Conservation (phyloP, 2,113 vertebrate genomes). For the Okapia johnstoni region DNA sequence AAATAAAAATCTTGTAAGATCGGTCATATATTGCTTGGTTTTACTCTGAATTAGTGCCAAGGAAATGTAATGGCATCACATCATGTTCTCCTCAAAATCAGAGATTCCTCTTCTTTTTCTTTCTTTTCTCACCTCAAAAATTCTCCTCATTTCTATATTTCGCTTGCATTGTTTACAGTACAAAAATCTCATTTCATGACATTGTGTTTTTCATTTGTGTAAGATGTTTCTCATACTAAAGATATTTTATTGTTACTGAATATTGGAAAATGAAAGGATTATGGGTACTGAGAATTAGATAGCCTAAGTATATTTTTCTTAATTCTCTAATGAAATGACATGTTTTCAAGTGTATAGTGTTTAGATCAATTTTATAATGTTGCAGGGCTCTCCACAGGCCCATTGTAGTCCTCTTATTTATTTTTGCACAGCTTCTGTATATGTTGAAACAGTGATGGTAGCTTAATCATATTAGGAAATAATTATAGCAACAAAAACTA, state of each 20-base stretch:
- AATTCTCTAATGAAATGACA: background rate
- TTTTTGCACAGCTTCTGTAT: background rate
- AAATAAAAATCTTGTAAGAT: background rate
- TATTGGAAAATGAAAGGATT: slow-evolving; percentile 13
- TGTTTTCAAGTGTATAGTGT: background rate
- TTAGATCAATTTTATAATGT: slow-evolving; percentile 18
- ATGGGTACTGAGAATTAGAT: background rate
- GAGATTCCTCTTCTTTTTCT: background rate
- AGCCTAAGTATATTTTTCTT: background rate
- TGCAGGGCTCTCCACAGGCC: background rate
- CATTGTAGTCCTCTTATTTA: background rate
- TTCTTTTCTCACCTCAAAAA: background rate
- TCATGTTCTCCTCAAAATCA: background rate
- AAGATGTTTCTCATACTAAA: slow-evolving; percentile 1
- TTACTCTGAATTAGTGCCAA: background rate
- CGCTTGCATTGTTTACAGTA: background rate
- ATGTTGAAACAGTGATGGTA: background rate
- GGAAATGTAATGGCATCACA: background rate
- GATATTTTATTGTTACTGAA: background rate
- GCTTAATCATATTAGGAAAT: background rate
- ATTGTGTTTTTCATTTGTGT: slow-evolving; percentile 15
- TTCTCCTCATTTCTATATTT: background rate
- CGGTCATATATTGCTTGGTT: background rate
- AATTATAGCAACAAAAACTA: background rate
- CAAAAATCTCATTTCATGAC: slow-evolving; percentile 1